Evolutionary conservation across 1,140 invertebrate genomes (phyloP), one percentile per base, ranked within the genome.

Genomic region (Stegodyphus dumicola): DNA sequence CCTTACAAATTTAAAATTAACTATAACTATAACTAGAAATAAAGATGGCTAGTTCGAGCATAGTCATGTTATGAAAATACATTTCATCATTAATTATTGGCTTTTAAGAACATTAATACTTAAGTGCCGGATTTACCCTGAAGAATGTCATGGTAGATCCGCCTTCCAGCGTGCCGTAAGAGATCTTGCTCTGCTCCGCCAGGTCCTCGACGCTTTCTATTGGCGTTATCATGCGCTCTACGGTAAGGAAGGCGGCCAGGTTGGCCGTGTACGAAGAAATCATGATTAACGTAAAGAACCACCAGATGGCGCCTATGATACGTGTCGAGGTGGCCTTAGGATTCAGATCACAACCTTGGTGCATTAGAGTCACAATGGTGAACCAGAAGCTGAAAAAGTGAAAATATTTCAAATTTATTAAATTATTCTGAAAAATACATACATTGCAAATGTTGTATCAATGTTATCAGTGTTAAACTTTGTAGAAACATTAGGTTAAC

Each of bases 211-310:
- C 97, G 89, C 94, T 98, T 91, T 99, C 96, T 80, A 99, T 99
- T 0, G 98, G 98, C 15, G 97, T 96, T 83, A 97, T 97, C 93
- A 98, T 98, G 78, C 96, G 92, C 91, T 98, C 97, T 10, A 99
- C 98, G 0, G 98, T 99, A 15, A 99, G 92, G 91, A 99, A 99
- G 6, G 98, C 98, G 2, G 95, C 95, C 87, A 99, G 91, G 92
- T 99, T 99, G 13, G 98, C 98, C 5, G 98, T 99, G 91, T 99
- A 99, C n/a, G 97, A 98, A 0, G 97, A 98, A 85, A 99, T 97
- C 89, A 99, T 98, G 89, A 99, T 99, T n/a, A 99, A 92, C 0
- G 98, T 99, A 91, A 99, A 99, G 91, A 99, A 98, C 97, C 98
- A 99, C 98, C 98, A 99, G 87, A 98, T 98, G 7, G 96, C 96